These are phyloP conservation scores for Aphaenogaster ashmeadi DNA, from an alignment of 1,140 invertebrate species.

Conservation along the genomic window DNA sequence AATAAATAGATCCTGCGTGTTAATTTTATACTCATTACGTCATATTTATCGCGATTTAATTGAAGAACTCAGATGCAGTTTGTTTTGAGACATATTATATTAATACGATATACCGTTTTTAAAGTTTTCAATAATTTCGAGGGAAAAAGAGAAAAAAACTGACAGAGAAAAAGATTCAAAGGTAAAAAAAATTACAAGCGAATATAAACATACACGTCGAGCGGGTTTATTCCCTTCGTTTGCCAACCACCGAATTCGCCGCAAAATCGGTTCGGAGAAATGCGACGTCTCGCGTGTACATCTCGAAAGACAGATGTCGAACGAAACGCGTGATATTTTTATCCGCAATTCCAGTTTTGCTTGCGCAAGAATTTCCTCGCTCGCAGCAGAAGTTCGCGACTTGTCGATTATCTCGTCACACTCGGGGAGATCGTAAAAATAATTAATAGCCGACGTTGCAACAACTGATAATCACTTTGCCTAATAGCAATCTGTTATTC, in stretches of 20 bases:
- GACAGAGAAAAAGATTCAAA: background rate
- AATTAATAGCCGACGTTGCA: conserved; percentile 55
- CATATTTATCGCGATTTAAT: background rate
- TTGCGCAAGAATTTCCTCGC: conserved; percentile 22
- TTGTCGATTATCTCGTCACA: conserved; percentile 61
- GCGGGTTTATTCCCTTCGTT: conserved; percentile 16
- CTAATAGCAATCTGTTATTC: conserved; percentile 64
- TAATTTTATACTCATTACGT: background rate
- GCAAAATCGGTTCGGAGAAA: conserved; percentile 54
- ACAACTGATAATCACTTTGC: conserved; percentile 63
- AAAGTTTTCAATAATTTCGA: background rate
- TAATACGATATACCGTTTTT: background rate
- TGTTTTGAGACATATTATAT: background rate
- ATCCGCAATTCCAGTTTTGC: conserved; percentile 28
- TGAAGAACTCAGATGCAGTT: background rate
- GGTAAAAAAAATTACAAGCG: background rate
- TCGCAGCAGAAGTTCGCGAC: conserved; percentile 31
- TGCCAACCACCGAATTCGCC: conserved; percentile 10
- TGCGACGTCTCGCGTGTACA: conserved; percentile 37
- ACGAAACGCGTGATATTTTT: conserved; percentile 39
- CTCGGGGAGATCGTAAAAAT: conserved; percentile 45
- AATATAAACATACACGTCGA: conserved; percentile 39
- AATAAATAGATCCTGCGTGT: background rate
- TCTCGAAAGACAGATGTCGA: conserved; percentile 48
- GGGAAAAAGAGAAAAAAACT: background rate